These are phyloP conservation scores for Caenorhabditis afra DNA, from an alignment of 2,888 invertebrate species.

Conservation along the genomic window DNA sequence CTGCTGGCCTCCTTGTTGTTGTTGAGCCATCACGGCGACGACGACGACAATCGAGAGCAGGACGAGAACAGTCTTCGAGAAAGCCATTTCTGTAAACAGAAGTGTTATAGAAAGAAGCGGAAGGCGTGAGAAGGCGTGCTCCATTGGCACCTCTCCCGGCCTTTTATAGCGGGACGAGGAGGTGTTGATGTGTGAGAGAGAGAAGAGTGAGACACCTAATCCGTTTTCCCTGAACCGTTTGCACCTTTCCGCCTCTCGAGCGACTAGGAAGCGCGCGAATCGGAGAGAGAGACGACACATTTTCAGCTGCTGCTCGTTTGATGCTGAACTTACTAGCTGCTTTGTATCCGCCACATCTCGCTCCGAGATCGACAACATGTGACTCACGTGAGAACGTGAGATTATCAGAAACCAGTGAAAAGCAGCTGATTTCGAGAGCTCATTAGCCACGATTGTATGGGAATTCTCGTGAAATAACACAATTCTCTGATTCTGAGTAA, in stretches of 20 bases:
- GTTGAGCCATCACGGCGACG: conserved; percentile 43
- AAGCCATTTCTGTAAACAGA: conserved; percentile 21
- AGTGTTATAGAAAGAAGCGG: not conserved
- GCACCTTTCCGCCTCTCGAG: conserved; percentile 15
- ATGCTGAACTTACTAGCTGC: conserved; percentile 32
- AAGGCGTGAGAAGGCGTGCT: not conserved
- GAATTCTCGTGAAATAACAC: conserved; percentile 5
- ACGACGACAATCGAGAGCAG: conserved; percentile 36
- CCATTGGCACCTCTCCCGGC: not conserved
- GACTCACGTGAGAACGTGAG: conserved; percentile 16
- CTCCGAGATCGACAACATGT: conserved; percentile 38
- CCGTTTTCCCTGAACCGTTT: conserved; percentile 39
- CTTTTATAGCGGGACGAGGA: conserved; percentile 35
- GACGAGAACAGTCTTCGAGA: conserved; percentile 33
- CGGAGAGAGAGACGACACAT: conserved; percentile 3
- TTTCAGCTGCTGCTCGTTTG: conserved; percentile 19
- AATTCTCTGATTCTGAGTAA: not conserved
- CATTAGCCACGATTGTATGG: conserved; percentile 26
- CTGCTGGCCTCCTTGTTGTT: conserved; percentile 18
- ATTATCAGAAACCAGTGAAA: conserved; percentile 12
- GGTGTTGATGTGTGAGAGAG: conserved; percentile 34
- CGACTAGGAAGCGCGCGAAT: not conserved
- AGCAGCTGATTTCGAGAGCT: conserved; percentile 19
- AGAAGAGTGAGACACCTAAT: conserved; percentile 20
- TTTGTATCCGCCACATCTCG: conserved; percentile 1